Conservation (phyloP, 2,888 invertebrate genomes). For the Orthosia gracilis region DNA sequence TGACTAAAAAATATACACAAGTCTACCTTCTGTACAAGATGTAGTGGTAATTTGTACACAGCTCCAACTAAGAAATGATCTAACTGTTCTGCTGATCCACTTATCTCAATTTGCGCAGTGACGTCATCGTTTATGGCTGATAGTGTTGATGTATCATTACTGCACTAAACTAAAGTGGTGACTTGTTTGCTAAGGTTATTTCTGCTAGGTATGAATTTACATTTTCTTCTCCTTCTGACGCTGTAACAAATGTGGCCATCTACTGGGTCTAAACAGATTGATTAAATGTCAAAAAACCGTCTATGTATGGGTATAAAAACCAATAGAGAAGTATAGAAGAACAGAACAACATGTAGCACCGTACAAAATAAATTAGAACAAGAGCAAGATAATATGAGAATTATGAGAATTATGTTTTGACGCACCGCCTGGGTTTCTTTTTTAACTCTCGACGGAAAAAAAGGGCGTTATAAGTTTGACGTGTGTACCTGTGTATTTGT, state of each 20-base stretch:
- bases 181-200: conserved; percentile 27
- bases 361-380: background rate
- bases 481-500: too few relatives aligned
- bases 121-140: conserved; percentile 59
- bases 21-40: conserved; percentile 27
- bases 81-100: conserved; percentile 65
- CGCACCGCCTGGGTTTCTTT: background rate
- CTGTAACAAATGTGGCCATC: too few relatives aligned
- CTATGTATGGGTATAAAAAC: background rate
- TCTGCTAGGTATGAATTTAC: conserved; percentile 24
- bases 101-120: conserved; percentile 59
- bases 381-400: background rate
- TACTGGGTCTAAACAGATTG: too few relatives aligned
- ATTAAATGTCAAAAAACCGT: too few relatives aligned
- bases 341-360: background rate
- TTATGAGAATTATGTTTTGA: background rate
- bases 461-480: too few relatives aligned
- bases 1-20: background rate
- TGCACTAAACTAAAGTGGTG: conserved; percentile 29
- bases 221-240: too few relatives aligned
- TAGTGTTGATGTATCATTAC: conserved; percentile 36
- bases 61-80: conserved; percentile 60
- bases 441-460: too few relatives aligned
- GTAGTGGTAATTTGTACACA: background rate
- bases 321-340: background rate